phyloP scores from a whole-genome alignment of 2,797 vertebrate species.

The Clarias fuscus region DNA sequence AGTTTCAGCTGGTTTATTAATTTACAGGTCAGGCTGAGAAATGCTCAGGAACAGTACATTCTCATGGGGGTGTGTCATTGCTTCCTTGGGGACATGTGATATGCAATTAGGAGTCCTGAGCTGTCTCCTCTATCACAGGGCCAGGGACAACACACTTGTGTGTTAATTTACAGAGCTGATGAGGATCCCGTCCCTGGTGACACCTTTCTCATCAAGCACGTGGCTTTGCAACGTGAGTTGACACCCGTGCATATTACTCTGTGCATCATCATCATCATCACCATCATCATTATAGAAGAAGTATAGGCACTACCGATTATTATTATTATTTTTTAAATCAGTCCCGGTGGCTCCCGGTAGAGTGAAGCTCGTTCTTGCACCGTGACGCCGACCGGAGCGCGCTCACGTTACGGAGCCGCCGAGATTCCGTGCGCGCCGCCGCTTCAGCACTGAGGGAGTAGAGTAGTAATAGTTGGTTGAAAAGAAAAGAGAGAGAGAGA shows the following conservation, averaged over 20 bases:
- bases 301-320: neutral
- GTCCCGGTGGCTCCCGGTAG: neutral
- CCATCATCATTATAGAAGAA: neutral
- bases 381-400: slow-evolving; percentile 50
- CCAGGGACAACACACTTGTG: neutral
- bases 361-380: slow-evolving; percentile 20
- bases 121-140: neutral
- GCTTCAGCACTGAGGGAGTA: slow-evolving; percentile 44
- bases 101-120: slow-evolving; percentile 15
- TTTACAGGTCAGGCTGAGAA: slow-evolving; percentile 16
- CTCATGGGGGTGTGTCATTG: neutral
- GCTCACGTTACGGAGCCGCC: slow-evolving; percentile 51
- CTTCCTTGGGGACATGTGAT: slow-evolving; percentile 21
- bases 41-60: neutral
- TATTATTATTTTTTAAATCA: neutral
- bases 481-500: slow-evolving; percentile 20
- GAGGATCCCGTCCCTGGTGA: slow-evolving; percentile 8
- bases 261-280: neutral
- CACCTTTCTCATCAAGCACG: slow-evolving; percentile 1
- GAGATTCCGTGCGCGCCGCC: slow-evolving; percentile 51
- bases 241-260: neutral
- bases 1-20: neutral
- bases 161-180: slow-evolving; percentile 27
- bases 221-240: slow-evolving; percentile 16
- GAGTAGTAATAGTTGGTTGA: slow-evolving; percentile 46